phyloP scores from a whole-genome alignment of 1,140 invertebrate species.

The Cecropterus lyciades region DNA sequence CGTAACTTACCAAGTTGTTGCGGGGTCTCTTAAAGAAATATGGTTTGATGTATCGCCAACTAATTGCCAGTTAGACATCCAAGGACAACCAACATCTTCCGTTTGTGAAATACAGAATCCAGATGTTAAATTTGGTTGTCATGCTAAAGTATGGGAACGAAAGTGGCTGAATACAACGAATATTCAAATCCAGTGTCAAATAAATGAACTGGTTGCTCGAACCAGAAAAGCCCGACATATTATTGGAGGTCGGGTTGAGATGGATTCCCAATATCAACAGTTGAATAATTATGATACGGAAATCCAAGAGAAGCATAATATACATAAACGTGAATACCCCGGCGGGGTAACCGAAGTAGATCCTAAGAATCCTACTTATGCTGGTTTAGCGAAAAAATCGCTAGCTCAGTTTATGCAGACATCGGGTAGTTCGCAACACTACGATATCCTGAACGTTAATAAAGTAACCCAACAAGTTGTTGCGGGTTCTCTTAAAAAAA shows the following conservation, averaged over 20 bases:
- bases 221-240: too few species aligned
- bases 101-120: conserved; percentile 6
- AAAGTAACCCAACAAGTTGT: conserved; percentile 50
- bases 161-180: conserved; percentile 41
- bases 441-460: conserved; percentile 47
- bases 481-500: conserved; percentile 42
- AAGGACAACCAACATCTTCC: not conserved
- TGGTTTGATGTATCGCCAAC: conserved; percentile 46
- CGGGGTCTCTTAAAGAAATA: conserved; percentile 47
- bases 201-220: not conserved
- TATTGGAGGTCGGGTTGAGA: too few species aligned
- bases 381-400: conserved; percentile 9
- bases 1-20: conserved; percentile 47
- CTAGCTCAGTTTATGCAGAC: conserved; percentile 45
- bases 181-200: conserved; percentile 41
- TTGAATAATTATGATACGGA: too few species aligned
- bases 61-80: conserved; percentile 19
- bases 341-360: too few species aligned
- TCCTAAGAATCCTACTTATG: too few species aligned
- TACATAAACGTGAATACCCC: too few species aligned
- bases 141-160: conserved; percentile 50
- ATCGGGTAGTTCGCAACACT: conserved; percentile 34
- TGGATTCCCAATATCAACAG: too few species aligned
- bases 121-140: conserved; percentile 42
- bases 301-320: too few species aligned